Evolutionary conservation across 1,140 invertebrate species (phyloP).

Genomic region (Penaeus japonicus): DNA sequence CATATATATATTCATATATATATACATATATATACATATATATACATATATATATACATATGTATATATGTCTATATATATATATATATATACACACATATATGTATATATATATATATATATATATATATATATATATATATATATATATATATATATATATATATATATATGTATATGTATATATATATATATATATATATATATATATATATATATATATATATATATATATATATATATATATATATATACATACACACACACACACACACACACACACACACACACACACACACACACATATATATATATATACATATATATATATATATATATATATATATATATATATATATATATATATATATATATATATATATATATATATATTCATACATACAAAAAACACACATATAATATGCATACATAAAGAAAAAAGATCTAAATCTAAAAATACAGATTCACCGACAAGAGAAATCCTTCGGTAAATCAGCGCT

Average conservation of each 20-base stretch:
- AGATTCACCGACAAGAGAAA: no score
- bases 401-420: no score
- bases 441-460: no score
- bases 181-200: not conserved
- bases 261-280: not conserved
- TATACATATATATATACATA: no score
- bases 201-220: not conserved
- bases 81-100: not conserved
- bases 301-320: not conserved
- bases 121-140: not conserved
- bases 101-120: not conserved
- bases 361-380: no score
- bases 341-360: no score
- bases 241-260: not conserved
- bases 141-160: not conserved
- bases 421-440: no score
- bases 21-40: no score
- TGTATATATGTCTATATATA: not conserved
- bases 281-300: conserved; percentile 16
- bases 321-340: not conserved
- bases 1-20: not conserved
- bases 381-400: no score
- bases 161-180: not conserved
- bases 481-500: no score
- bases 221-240: not conserved